Conservation (phyloP, 2,113 vertebrate genomes). For the Syngnathus scovelli region DNA sequence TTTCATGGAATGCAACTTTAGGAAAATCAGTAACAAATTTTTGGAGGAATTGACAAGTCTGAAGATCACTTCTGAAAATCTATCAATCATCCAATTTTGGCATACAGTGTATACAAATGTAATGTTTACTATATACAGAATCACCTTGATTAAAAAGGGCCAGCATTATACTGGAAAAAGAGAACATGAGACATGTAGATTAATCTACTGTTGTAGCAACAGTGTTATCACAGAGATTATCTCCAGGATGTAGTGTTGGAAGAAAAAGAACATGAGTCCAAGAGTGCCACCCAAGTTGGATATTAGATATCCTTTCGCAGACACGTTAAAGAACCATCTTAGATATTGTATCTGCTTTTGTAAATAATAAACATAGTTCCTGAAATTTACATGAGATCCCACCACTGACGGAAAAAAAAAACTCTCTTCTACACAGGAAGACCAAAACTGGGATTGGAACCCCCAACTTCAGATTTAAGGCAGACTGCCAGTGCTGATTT, state of each 20-base stretch:
- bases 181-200: conserved; percentile 50
- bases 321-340: conserved; percentile 59
- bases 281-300: conserved; percentile 46
- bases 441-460: not conserved
- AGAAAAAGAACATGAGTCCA: conserved; percentile 58
- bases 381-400: conserved; percentile 61
- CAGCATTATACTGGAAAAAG: conserved; percentile 41
- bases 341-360: conserved; percentile 49
- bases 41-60: conserved; percentile 17
- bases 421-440: too few species aligned
- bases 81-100: conserved; percentile 15
- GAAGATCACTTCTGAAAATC: conserved; percentile 16
- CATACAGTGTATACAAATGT: conserved; percentile 15
- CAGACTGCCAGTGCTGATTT: conserved; percentile 36
- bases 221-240: conserved; percentile 50
- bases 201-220: conserved; percentile 41
- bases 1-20: conserved; percentile 30
- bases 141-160: conserved; percentile 38
- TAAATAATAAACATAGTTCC: conserved; percentile 67
- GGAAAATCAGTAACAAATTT: conserved; percentile 1
- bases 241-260: conserved; percentile 50
- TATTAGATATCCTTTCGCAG: conserved; percentile 59
- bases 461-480: not conserved
- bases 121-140: conserved; percentile 16
- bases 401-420: conserved; percentile 17